These are phyloP conservation scores for Automeris io DNA, from an alignment of 2,888 invertebrate species.

Conservation along the genomic window DNA sequence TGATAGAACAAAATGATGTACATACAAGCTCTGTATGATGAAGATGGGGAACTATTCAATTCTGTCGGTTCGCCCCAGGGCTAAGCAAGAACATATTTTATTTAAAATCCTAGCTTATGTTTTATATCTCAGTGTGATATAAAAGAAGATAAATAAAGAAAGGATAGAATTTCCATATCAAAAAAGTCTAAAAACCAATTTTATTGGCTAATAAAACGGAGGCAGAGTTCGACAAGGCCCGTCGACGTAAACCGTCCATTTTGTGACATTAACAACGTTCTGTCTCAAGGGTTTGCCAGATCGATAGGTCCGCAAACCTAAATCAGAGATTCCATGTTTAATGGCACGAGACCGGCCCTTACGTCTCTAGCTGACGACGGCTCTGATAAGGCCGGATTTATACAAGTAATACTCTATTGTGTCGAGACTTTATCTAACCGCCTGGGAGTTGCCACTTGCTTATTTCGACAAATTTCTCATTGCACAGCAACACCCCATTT, in stretches of 20 bases:
- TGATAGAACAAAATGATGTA: too few relatives aligned
- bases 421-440: constrained; percentile 1
- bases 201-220: neutral
- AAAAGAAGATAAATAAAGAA: too few relatives aligned
- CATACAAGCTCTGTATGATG: too few relatives aligned
- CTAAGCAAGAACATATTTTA: too few relatives aligned
- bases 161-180: too few relatives aligned
- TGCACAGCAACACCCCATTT: too few relatives aligned
- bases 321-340: constrained; percentile 5
- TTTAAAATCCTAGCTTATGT: too few relatives aligned
- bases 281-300: constrained; percentile 2
- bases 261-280: constrained; percentile 2
- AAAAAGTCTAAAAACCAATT: neutral
- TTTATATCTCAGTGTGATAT: too few relatives aligned
- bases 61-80: too few relatives aligned
- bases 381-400: neutral
- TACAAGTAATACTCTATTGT: neutral
- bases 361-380: constrained; percentile 1
- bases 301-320: constrained; percentile 1
- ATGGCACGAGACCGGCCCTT: constrained; percentile 7
- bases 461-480: too few relatives aligned
- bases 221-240: neutral
- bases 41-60: too few relatives aligned
- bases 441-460: neutral
- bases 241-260: constrained; percentile 1